A percentile compares a stretch with the other conserved stretches of the same genome.
phyloP scores from a whole-genome alignment of 2,888 invertebrate genomes.

The Nomada flava region DNA sequence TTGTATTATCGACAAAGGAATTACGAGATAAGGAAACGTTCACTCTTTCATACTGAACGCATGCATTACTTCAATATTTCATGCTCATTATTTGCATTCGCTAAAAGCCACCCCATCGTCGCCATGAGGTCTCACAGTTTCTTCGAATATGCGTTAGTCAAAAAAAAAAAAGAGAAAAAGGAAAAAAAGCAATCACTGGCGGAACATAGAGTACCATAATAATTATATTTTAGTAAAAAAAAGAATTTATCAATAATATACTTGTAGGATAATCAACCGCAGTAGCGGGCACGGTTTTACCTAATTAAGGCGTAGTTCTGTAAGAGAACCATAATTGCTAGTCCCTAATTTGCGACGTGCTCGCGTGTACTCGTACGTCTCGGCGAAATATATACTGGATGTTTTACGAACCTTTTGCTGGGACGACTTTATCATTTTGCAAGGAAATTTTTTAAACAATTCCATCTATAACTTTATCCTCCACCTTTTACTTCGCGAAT shows the following conservation, averaged over 20 bases:
- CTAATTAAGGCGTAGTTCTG: conserved; percentile 71
- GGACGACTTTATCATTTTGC: conserved; percentile 30
- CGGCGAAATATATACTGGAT: conserved; percentile 50
- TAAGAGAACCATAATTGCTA: conserved; percentile 78
- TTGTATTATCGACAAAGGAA: neutral
- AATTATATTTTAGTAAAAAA: conserved; percentile 78
- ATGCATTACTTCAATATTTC: conserved; percentile 43
- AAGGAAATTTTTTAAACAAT: no score
- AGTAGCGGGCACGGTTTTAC: conserved; percentile 61
- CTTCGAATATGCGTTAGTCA: conserved; percentile 1
- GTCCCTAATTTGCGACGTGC: conserved; percentile 74
- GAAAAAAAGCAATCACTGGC: conserved; percentile 51
- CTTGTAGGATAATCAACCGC: conserved; percentile 48
- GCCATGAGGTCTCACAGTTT: conserved; percentile 12
- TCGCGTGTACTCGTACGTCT: conserved; percentile 51
- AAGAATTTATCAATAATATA: conserved; percentile 72
- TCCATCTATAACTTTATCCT: neutral
- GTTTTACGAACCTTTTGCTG: conserved; percentile 29
- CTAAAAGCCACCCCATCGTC: neutral
- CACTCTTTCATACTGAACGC: neutral
- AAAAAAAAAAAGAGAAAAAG: neutral
- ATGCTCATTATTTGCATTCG: neutral
- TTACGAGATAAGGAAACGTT: conserved; percentile 11
- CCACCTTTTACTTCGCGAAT: neutral
- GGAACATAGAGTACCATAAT: conserved; percentile 69